These are phyloP conservation scores for Caenorhabditis afra DNA, from an alignment of 2,888 invertebrate genomes.

Conservation along the genomic window DNA sequence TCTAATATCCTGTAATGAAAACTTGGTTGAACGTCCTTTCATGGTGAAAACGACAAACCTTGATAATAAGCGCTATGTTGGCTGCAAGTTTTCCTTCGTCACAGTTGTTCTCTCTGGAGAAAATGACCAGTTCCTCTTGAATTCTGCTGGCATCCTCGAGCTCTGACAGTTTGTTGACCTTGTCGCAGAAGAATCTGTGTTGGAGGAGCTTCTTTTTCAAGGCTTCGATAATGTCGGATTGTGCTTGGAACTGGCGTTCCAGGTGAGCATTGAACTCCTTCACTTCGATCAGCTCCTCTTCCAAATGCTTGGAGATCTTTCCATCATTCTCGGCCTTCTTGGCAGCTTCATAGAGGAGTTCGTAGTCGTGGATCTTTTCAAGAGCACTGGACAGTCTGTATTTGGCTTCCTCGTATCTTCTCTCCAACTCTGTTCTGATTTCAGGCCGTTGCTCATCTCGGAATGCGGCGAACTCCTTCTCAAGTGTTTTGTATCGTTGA, in stretches of 20 bases:
- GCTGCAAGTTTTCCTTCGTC: constrained; percentile 62
- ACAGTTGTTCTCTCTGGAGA: constrained; percentile 60
- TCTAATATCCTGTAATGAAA: constrained; percentile 41
- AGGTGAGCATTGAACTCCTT: constrained; percentile 71
- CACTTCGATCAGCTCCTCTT: constrained; percentile 63
- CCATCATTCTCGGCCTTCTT: constrained; percentile 62
- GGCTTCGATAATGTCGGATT: constrained; percentile 76
- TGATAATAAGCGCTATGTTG: constrained; percentile 63
- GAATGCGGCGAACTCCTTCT: constrained; percentile 63
- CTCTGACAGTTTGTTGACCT: constrained; percentile 61
- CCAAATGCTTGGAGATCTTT: constrained; percentile 50
- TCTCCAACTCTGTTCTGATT: constrained; percentile 73
- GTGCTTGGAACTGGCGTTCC: constrained; percentile 72
- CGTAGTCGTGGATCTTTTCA: constrained; percentile 70
- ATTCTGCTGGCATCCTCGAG: constrained; percentile 57
- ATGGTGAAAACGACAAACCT: constrained; percentile 18
- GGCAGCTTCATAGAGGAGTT: constrained; percentile 64
- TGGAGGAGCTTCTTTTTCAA: constrained; percentile 72
- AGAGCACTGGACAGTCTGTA: constrained; percentile 71
- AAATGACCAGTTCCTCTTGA: constrained; percentile 57
- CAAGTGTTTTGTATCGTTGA: constrained; percentile 23
- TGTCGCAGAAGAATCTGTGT: constrained; percentile 56
- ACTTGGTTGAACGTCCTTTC: not conserved
- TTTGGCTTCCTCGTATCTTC: constrained; percentile 75
- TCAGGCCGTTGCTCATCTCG: constrained; percentile 69